These are phyloP conservation scores for Petaurus breviceps DNA, from an alignment of 2,113 vertebrate genomes.

Conservation along the genomic window DNA sequence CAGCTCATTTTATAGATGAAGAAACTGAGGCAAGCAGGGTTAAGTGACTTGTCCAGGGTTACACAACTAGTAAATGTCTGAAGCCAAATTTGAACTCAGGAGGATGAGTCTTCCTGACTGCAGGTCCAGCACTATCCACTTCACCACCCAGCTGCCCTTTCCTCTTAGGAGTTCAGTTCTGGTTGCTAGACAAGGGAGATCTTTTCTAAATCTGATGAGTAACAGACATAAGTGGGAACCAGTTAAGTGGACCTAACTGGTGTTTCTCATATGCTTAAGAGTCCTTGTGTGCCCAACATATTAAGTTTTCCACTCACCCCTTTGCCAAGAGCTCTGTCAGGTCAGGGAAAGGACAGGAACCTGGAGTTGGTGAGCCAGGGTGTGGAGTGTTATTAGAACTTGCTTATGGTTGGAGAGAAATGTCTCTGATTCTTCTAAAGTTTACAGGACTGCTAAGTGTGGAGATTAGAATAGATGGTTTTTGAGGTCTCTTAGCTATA, in stretches of 20 bases:
- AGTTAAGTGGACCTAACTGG: background rate
- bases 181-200: background rate
- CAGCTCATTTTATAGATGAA: too few species aligned
- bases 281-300: background rate
- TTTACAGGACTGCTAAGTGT: background rate
- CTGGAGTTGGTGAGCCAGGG: background rate
- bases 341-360: background rate
- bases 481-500: background rate
- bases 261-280: background rate
- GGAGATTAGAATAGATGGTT: background rate
- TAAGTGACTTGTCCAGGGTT: background rate
- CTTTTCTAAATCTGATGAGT: background rate
- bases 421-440: background rate
- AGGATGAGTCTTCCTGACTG: background rate
- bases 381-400: background rate
- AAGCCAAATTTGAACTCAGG: background rate
- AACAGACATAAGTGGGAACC: background rate
- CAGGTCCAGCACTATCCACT: background rate
- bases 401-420: background rate
- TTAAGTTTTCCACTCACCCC: background rate
- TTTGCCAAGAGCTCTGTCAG: background rate
- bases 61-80: background rate
- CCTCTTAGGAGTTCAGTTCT: background rate
- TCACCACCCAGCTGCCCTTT: background rate
- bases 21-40: background rate